phyloP scores from a whole-genome alignment of 2,888 invertebrate genomes.

The Leucoptera coffeella region DNA sequence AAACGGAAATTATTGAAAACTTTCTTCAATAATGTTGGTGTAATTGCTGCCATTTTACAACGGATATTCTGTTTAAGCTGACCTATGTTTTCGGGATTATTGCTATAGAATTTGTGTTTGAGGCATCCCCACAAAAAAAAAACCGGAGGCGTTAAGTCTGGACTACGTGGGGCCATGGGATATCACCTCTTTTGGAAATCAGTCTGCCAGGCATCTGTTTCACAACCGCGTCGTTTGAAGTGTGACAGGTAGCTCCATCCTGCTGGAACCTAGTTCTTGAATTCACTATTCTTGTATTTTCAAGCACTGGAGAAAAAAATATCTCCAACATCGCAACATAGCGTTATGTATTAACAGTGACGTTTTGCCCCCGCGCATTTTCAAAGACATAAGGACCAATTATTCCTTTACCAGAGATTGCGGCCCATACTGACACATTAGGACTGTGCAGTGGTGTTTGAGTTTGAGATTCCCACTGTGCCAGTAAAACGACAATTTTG shows the following conservation, averaged over 20 bases:
- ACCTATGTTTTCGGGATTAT: too few species aligned
- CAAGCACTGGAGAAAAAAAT: not conserved
- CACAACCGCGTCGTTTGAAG: conserved; percentile 6
- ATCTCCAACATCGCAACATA: not conserved
- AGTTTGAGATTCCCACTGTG: conserved; percentile 5
- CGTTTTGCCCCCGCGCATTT: conserved; percentile 5
- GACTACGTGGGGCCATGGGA: conserved; percentile 4
- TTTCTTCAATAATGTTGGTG: too few species aligned
- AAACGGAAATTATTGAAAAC: too few species aligned
- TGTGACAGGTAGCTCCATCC: conserved; percentile 9
- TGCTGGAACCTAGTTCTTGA: conserved; percentile 4
- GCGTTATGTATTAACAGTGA: not conserved
- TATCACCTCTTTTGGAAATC: conserved; percentile 7
- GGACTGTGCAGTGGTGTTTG: conserved; percentile 8
- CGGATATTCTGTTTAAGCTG: too few species aligned
- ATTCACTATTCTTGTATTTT: not conserved
- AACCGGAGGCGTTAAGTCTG: conserved; percentile 2
- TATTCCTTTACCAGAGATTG: conserved; percentile 8
- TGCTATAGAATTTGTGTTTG: too few species aligned
- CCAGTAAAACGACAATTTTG: conserved; percentile 1
- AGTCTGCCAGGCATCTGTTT: conserved; percentile 6
- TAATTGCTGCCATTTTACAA: too few species aligned
- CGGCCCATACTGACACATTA: conserved; percentile 7
- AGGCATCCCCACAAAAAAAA: conserved; percentile 3
- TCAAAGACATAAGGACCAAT: conserved; percentile 8